A percentile compares a stretch with the other conserved stretches of the same genome.
Evolutionary conservation across 2,113 vertebrate genomes (phyloP).

Genomic region (Oreotrochilus melanogaster): DNA sequence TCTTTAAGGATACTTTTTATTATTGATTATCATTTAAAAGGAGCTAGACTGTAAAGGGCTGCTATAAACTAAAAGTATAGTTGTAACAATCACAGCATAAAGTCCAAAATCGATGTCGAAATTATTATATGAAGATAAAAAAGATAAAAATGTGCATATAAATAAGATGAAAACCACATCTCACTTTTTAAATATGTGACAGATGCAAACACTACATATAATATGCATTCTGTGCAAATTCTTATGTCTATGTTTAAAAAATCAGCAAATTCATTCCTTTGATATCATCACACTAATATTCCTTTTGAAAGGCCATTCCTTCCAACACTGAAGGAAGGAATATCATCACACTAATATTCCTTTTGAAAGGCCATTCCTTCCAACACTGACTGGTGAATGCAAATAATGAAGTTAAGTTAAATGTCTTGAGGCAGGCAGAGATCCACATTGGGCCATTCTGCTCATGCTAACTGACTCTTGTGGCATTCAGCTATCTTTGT

Average conservation of each 20-base stretch:
- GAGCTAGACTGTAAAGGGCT: not conserved
- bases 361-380: not conserved
- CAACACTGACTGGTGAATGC: not conserved
- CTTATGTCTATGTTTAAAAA: not conserved
- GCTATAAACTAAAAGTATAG: not conserved
- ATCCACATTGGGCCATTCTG: not conserved
- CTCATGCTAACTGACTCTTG: not conserved
- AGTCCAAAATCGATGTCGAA: not conserved
- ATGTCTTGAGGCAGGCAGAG: not conserved
- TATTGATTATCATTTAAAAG: not conserved
- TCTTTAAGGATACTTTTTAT: not conserved
- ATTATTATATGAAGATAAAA: not conserved
- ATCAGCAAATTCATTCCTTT: not conserved
- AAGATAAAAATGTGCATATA: not conserved
- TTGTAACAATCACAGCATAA: not conserved
- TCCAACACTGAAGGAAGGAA: not conserved
- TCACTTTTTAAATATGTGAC: not conserved
- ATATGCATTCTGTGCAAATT: not conserved
- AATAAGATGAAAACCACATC: not conserved
- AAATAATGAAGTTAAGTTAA: not conserved
- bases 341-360: not conserved
- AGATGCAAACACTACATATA: not conserved
- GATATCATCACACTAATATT: not conserved
- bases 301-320: not conserved
- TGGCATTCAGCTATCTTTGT: not conserved